Base-by-base conservation (phyloP, 1,140 invertebrate species). In the Agrypnia vestita region DNA sequence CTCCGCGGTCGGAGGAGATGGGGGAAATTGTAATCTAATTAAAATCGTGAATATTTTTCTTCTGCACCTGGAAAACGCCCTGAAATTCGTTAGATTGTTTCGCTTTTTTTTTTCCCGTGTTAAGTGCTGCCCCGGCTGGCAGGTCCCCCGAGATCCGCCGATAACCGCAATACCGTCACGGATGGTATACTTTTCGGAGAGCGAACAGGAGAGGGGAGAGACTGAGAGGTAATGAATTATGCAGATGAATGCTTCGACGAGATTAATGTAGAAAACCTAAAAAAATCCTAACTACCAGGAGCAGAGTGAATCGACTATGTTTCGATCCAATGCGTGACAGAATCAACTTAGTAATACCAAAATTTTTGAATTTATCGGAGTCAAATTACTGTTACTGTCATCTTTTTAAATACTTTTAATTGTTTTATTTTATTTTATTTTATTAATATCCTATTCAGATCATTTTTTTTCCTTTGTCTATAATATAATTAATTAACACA, bases 21-120 rank as follows among this genome's bases (percentile, higher is more conserved):
- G 71, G 72, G 64, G 53, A 67, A 78, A 61, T 71, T 49, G 72
- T 79, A 82, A 82, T 82, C 76, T 79, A 82, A 82, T 82, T 78
- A 82, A 81, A 76, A 82, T 79, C 25, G 71, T 35, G 71, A 79
- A 75, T 79, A 75, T 82, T 82, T 80, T 67, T 69, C 25, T 76
- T 71, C 17, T 64, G 61, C 75, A 77, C 61, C 61, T 77, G 73
- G 47, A 62, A 62, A 71, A 49, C 46, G 67, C 46, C 46, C 10
- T 17, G 67, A 43, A 61, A 76, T 47, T 62, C 47, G 15, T 17
- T 13, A 44, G 55, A 49, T 76, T 62, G 73, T 62, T 74, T 21
- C 67, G 17, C 47, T 64, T 49, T 46, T 67, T 67, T 46, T 15
- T 51, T 51, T 51, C 11, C 11, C 11, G 49, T 51, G 11, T 13